Base-by-base conservation (phyloP, 2,797 vertebrate genomes). In the Manis javanica region DNA sequence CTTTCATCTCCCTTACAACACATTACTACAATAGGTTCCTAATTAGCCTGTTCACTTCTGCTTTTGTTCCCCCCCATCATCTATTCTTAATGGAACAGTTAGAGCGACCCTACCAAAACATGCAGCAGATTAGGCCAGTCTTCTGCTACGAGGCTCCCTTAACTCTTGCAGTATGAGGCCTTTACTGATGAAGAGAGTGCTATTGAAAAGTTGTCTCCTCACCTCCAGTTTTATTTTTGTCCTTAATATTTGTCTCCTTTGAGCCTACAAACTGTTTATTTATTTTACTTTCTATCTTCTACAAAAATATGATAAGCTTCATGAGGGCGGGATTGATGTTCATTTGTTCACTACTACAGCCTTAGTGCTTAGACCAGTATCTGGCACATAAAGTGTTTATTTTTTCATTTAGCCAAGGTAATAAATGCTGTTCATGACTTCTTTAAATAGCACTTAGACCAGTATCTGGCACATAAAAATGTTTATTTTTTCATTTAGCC, bases 391-490 rank as follows among this genome's bases (percentile, higher is more conserved):
- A 74, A 68, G 49, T 51, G 42, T 31, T 74, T 74, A 49, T n/a
- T 39, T 39, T 39, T 39, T 39, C 37, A 39, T 39, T 39, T 39
- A 39, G 37, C 97, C 97, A 98, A 98, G 98, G 96, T 98, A 98
- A 98, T 98, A 98, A 98, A 98, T 97, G 96, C 93, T 69, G 66
- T 98, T 98, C 98, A 98, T 98, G 96, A 96, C 87, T 64, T 93
- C 81, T 94, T 94, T 98, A 98, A 96, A 98, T 96, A 97, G 15
- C 92, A 66, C 55, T 97, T 64, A 23, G 16, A 57, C 39, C n/a
- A 31, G 23, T 31, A 59, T 71, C 31, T 79, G 37, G 4, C 55
- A 59, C 31, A 78, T 34, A 51, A 75, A 75, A 68, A 51, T 51
- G 46, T 19, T 75, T 75, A 51, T n/a, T 46, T 46, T 46, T 46